Evolutionary conservation across 2,797 vertebrate genomes (phyloP), one percentile per base, ranked within the genome.

Genomic region (Tokudaia tokunoshimensis): DNA sequence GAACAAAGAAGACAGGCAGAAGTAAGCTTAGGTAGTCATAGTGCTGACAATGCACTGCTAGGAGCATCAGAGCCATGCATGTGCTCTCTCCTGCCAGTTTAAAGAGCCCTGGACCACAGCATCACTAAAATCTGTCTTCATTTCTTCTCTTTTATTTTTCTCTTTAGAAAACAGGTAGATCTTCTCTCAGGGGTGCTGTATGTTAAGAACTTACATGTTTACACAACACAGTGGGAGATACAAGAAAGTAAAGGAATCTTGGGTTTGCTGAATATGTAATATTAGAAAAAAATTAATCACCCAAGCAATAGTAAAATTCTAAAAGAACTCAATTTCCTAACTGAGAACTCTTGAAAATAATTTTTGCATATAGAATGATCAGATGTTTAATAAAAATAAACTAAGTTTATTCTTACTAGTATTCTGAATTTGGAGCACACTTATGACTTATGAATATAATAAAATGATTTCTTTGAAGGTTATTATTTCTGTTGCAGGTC

Each of bases 241-340:
- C 81, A 94, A 65, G 41, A 74, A 92, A 74, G 63, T 74, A 50
- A 96, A 95, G 74, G 29, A 12, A 70, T 59, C 14, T 92, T 37
- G 34, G 61, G 61, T 78, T 92, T 93, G 74, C 29, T 24, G 67
- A 78, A 72, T 37, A 67, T 93, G 47, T 57, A 94, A 95, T 93
- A 41, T 31, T 52, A 91, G 92, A 47, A 41, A 55, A 84, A 93
- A 87, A 96, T 67, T 79, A 67, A 92, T 84, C 55, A 89, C 59
- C 44, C 61, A 82, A 93, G 26, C 24, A 92, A 89, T 90, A 89
- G 44, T 61, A 59, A 13, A 89, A 37, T 92, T 76, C 7, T 14
- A 75, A 63, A 94, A 70, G 22, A 95, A 89, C 79, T 92, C 84
- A 94, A 85, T n/a, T 89, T 74, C 5, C 2, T 89, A 82, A 85